Conservation (phyloP, 2,888 invertebrate genomes). For the Aphidoletes aphidimyza region DNA sequence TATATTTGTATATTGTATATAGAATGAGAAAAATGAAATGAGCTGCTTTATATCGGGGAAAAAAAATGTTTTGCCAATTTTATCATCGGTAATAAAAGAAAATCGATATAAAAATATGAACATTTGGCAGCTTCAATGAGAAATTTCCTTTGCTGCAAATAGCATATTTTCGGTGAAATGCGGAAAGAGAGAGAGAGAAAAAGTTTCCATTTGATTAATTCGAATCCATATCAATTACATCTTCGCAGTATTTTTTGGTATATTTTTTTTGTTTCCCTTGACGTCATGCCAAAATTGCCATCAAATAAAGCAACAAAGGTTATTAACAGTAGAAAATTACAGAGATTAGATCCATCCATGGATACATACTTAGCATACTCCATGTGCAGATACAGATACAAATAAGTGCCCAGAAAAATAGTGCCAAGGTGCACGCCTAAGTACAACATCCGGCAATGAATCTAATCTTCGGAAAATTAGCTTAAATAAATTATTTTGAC, state of each 20-base stretch:
- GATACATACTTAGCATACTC: too few species aligned
- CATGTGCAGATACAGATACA: too few species aligned
- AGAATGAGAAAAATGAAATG: too few species aligned
- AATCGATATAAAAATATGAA: neutral
- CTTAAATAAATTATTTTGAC: neutral
- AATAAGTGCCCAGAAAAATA: too few species aligned
- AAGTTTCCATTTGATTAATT: conserved; percentile 5
- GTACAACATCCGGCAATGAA: too few species aligned
- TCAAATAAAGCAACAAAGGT: neutral
- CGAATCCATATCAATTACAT: conserved; percentile 33
- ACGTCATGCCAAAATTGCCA: neutral
- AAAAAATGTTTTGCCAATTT: neutral
- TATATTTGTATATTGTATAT: too few species aligned
- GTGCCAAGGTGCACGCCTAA: too few species aligned
- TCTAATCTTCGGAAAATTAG: too few species aligned
- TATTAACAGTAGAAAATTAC: too few species aligned
- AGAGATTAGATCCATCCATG: too few species aligned
- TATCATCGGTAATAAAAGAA: neutral
- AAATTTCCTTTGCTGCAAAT: neutral
- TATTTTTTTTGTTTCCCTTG: neutral
- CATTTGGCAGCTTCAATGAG: conserved; percentile 12
- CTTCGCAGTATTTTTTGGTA: neutral
- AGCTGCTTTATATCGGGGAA: neutral
- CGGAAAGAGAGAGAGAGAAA: neutral
- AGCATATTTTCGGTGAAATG: neutral